Conservation (phyloP, 2,113 vertebrate genomes). For the Tenrec ecaudatus region DNA sequence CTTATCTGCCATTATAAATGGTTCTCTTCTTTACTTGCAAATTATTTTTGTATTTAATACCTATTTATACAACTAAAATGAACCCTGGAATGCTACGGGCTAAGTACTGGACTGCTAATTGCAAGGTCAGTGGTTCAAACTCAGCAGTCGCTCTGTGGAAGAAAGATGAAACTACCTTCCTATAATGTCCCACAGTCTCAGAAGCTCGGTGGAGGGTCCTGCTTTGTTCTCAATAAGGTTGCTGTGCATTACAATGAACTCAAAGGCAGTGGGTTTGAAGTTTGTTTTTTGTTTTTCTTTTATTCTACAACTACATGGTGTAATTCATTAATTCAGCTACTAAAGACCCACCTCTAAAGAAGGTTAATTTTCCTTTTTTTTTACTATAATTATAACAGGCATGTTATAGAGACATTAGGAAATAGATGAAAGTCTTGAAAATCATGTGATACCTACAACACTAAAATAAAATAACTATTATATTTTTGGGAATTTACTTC, state of each 20-base stretch:
- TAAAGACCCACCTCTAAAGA: background rate
- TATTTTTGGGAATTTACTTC: background rate
- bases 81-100: too few relatives aligned
- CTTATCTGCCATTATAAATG: background rate
- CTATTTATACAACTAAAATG: background rate
- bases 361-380: background rate
- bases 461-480: background rate
- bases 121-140: too few relatives aligned
- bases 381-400: slow-evolving; percentile 7
- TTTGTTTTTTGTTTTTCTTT: too few relatives aligned
- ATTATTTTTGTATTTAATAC: background rate
- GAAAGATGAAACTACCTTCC: too few relatives aligned
- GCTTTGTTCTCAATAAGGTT: too few relatives aligned
- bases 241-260: too few relatives aligned
- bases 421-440: background rate
- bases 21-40: background rate
- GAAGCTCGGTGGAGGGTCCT: too few relatives aligned
- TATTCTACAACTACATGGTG: too few relatives aligned
- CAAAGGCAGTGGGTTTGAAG: too few relatives aligned
- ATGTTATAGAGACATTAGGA: background rate
- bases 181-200: too few relatives aligned
- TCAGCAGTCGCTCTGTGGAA: too few relatives aligned
- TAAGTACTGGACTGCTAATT: too few relatives aligned
- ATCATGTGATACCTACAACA: background rate
- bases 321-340: background rate